phyloP scores from a whole-genome alignment of 2,888 invertebrate species.

The Psococerastis gibbosa region DNA sequence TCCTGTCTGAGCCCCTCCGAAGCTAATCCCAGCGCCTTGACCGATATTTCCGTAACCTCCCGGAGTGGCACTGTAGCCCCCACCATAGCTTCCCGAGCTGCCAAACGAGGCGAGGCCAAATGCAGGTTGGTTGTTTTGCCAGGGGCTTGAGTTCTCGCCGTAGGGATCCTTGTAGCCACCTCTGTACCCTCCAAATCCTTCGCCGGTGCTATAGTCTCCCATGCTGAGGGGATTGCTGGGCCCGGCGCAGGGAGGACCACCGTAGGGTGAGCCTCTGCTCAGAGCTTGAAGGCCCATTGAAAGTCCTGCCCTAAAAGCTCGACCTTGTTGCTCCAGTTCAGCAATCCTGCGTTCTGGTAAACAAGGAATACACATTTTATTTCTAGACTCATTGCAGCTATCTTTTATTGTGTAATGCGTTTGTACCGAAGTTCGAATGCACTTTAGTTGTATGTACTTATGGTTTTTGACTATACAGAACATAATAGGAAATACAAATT shows the following conservation, averaged over 20 bases:
- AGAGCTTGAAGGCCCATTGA: constrained; percentile 4
- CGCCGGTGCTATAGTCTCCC: background rate
- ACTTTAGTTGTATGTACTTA: too few relatives aligned
- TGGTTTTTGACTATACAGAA: background rate
- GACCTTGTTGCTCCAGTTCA: constrained; percentile 2
- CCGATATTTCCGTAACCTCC: too few relatives aligned
- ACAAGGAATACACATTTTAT: too few relatives aligned
- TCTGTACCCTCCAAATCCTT: background rate
- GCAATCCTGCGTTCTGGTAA: background rate
- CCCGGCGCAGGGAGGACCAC: background rate
- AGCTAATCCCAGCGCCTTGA: too few relatives aligned
- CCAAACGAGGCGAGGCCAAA: background rate
- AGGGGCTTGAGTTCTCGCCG: background rate
- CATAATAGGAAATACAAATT: background rate
- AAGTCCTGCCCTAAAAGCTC: background rate
- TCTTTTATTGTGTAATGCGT: too few relatives aligned
- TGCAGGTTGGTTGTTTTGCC: background rate
- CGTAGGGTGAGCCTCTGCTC: too few relatives aligned
- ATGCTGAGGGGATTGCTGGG: background rate
- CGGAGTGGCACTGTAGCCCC: too few relatives aligned
- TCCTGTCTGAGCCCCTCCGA: too few relatives aligned
- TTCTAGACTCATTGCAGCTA: too few relatives aligned
- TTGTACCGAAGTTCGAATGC: too few relatives aligned
- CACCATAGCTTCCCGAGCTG: too few relatives aligned
- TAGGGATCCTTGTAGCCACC: background rate